Base-by-base conservation (phyloP, 2,797 vertebrate genomes). In the Remorina albescens region DNA sequence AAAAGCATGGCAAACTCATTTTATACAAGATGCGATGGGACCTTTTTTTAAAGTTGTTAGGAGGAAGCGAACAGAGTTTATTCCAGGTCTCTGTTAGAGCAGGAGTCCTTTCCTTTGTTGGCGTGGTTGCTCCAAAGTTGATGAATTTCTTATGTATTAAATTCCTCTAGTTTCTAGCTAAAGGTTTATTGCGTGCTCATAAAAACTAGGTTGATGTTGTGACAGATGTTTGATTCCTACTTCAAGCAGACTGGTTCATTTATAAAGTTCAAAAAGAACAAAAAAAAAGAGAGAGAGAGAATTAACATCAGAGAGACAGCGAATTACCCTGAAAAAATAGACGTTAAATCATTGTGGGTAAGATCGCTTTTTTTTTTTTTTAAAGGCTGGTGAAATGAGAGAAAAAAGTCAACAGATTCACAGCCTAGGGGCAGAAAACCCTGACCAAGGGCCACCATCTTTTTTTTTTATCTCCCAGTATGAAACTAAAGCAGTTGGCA, bases 401-500 rank as follows among this genome's bases (percentile, higher is more conserved):
- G 41, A 55, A 51, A 68, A 83, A 80, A 81, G 70, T 77, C 79
- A 84, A 74, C 82, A 86, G 47, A 77, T 74, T 78, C 23, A 32
- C 39, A 73, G 80, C 61, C 78, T 23, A 4, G 5, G 66, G 83
- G 69, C 57, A 74, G 37, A 81, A 67, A 78, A 37, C 6, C 39
- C 47, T 57, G 72, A 82, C 83, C 73, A 80, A 80, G 72, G 70
- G 60, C 71, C 37, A 26, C 64, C 16, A 44, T 80, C 62, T 50
- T 81, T 72, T 50, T 81, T 72, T n/a, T 87, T 87, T 47, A 82
- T 81, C 77, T 66, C 64, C 21, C 56, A 58, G 68, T 61, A 68
- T 51, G 67, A 78, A 86, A 84, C 79, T 80, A 65, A 58, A 66
- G 74, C 76, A 50, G 67, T 78, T 86, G 83, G 78, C 78, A 88